Base-by-base conservation (phyloP, 2,888 invertebrate genomes). In the Lumbricus terrestris region DNA sequence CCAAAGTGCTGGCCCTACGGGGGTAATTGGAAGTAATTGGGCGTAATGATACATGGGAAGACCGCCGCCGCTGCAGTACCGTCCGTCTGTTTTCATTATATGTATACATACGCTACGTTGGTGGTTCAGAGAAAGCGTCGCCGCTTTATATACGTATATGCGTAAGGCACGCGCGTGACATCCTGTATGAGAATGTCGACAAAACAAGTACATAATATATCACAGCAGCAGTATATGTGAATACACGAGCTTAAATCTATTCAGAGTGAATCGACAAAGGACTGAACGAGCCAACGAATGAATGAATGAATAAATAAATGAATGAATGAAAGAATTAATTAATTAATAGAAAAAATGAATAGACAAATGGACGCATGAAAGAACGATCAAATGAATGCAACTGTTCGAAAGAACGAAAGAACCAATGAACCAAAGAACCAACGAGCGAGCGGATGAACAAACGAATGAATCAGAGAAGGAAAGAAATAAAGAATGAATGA, bases 11-110 rank as follows among this genome's bases (percentile, higher is more conserved):
- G 13, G 37, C 85, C 85, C 85, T 34, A 88, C 33, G 37, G 88
- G 47, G 83, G 90, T 90, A 90, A 90, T 90, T 90, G 82, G 83
- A 83, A 82, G 90, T 83, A 90, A 90, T 90, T 90, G 82, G 90
- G 38, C 82, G 90, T 90, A 90, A 83, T 90, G 90, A 90, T 90
- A 90, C 90, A 90, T 90, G 85, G 37, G 85, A 85, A 35, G 15
- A 29, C 54, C 6, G 29, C n/a, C n/a, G 5, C 5, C 23, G 16
- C 4, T 69, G 69, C n/a, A n/a, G n/a, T n/a, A n/a, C n/a, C n/a
- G n/a, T n/a, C n/a, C n/a, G n/a, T n/a, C n/a, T n/a, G n/a, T n/a
- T n/a, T n/a, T n/a, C n/a, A n/a, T n/a, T 29, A 69, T n/a, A n/a
- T 69, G 29, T 0, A 15, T n/a, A 6, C n/a, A n/a, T 69, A 69